Evolutionary conservation across 2,888 invertebrate genomes (phyloP).

Genomic region (Hirtodrosophila confusa): DNA sequence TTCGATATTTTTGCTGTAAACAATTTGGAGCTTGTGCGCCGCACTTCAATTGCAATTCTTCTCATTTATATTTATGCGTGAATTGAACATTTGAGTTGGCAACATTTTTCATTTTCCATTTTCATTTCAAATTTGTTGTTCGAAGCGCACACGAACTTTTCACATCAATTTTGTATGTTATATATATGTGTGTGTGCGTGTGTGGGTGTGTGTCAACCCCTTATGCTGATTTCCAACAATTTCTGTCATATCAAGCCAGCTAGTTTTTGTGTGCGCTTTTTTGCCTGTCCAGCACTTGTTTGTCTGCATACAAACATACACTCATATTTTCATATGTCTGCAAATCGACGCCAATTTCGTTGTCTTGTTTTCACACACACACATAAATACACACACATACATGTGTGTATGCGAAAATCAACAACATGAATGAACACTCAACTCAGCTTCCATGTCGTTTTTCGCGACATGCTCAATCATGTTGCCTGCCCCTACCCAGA

Average conservation of each 20-base stretch:
- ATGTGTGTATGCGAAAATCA: slow-evolving; percentile 42
- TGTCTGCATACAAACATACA: slow-evolving; percentile 4
- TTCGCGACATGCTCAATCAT: slow-evolving; percentile 73
- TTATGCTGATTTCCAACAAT: slow-evolving; percentile 50
- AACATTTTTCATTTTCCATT: slow-evolving; percentile 27
- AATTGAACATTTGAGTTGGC: slow-evolving; percentile 15
- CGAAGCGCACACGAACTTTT: slow-evolving; percentile 59
- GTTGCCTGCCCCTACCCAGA: slow-evolving; percentile 28
- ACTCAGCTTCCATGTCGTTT: slow-evolving; percentile 70
- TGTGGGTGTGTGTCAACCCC: slow-evolving; percentile 37
- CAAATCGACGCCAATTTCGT: slow-evolving; percentile 77
- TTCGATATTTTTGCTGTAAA: slow-evolving; percentile 8
- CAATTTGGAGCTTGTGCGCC: slow-evolving; percentile 18
- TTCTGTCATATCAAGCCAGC: slow-evolving; percentile 53
- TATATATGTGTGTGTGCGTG: slow-evolving; percentile 33
- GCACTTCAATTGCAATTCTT: slow-evolving; percentile 12
- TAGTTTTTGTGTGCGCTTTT: slow-evolving; percentile 49
- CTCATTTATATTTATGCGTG: slow-evolving; percentile 1
- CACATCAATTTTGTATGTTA: slow-evolving; percentile 63
- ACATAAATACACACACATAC: slow-evolving; percentile 15
- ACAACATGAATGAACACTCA: slow-evolving; percentile 78
- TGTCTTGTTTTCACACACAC: slow-evolving; percentile 51
- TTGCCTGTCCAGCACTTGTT: slow-evolving; percentile 42
- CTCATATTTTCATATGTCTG: slow-evolving; percentile 32
- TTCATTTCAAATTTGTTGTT: slow-evolving; percentile 35